Percentiles rank a stretch among this genome's conserved stretches.
phyloP scores from a whole-genome alignment of 2,888 invertebrate species.

The Nomada fucata region DNA sequence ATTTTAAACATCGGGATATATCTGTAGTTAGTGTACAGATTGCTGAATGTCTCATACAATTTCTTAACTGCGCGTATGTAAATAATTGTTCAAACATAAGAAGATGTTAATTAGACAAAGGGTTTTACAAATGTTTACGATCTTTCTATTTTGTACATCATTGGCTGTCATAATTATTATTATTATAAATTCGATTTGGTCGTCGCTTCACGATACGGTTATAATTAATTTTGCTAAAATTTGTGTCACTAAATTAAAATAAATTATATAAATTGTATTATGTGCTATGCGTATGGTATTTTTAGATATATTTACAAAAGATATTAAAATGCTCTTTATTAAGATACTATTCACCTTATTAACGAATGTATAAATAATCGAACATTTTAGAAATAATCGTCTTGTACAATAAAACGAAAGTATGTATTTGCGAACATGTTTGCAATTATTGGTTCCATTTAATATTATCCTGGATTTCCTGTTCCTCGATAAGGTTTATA shows the following conservation, averaged over 20 bases:
- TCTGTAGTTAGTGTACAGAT: constrained; percentile 17
- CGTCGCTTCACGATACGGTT: background rate
- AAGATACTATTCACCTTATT: constrained; percentile 34
- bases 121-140: constrained; percentile 21
- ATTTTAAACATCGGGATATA: constrained; percentile 16
- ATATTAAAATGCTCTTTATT: constrained; percentile 46
- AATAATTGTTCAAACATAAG: constrained; percentile 17
- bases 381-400: constrained; percentile 46
- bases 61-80: constrained; percentile 23
- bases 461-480: no score
- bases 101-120: background rate
- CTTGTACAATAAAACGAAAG: constrained; percentile 50
- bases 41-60: constrained; percentile 4
- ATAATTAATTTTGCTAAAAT: constrained; percentile 10
- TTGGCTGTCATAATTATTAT: constrained; percentile 21
- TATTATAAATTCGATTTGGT: constrained; percentile 6
- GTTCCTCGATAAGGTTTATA: no score
- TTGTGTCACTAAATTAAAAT: constrained; percentile 37
- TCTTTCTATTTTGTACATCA: constrained; percentile 10
- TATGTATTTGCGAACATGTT: constrained; percentile 23
- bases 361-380: constrained; percentile 54
- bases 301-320: constrained; percentile 57
- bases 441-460: no score
- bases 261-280: constrained; percentile 47
- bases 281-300: constrained; percentile 47